phyloP scores from a whole-genome alignment of 1,140 invertebrate genomes.

The Aphelenchoides fujianensis region DNA sequence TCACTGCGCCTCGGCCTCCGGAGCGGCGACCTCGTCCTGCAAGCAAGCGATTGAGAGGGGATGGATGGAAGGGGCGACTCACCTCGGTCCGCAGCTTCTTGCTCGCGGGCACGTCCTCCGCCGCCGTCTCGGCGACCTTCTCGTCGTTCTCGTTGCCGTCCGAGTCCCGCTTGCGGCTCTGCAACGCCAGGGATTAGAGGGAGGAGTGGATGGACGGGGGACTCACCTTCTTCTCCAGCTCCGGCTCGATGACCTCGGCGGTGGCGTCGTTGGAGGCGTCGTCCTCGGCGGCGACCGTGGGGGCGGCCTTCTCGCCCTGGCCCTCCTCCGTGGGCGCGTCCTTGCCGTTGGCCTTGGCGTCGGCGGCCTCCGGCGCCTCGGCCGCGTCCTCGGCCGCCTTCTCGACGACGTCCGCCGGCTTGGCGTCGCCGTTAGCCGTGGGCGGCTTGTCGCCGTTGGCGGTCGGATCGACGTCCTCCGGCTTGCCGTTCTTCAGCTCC shows the following conservation, averaged over 20 bases:
- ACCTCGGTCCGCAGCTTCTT: neutral
- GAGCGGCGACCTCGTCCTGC: constrained; percentile 6
- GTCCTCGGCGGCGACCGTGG: neutral
- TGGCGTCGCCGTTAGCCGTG: neutral
- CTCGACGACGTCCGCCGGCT: constrained; percentile 6
- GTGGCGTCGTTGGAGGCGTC: neutral
- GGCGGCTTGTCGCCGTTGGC: neutral
- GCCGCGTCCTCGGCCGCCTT: neutral
- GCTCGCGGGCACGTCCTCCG: neutral
- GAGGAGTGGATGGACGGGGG: too few species aligned
- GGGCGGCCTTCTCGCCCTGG: neutral
- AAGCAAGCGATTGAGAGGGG: neutral
- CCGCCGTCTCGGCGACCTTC: neutral
- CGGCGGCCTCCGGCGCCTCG: neutral
- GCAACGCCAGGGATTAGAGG: neutral
- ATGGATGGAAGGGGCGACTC: neutral
- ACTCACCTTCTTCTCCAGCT: too few species aligned
- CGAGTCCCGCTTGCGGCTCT: constrained; percentile 1
- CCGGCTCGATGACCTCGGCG: too few species aligned
- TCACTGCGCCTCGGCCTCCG: neutral
- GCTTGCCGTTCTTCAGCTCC: neutral
- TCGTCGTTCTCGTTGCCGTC: neutral
- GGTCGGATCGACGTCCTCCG: neutral
- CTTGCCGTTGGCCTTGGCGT: constrained; percentile 11
- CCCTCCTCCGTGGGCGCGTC: neutral